These are phyloP conservation scores for Archivesica marissinica DNA, from an alignment of 1,140 invertebrate species.

Conservation along the genomic window DNA sequence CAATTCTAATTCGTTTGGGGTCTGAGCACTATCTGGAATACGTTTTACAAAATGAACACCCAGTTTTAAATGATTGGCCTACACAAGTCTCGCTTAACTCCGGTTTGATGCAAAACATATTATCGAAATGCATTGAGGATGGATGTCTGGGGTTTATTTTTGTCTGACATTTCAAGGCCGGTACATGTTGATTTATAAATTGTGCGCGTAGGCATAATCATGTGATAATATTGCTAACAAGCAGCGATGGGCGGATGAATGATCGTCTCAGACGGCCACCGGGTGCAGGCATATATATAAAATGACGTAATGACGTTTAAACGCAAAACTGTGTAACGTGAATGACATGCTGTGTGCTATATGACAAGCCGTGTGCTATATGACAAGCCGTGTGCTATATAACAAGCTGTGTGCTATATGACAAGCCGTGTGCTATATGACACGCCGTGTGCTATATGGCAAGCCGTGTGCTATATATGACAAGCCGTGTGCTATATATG, in stretches of 20 bases:
- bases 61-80: not conserved
- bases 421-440: no score
- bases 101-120: not conserved
- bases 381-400: no score
- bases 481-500: no score
- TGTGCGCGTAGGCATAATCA: slow-evolving; percentile 8
- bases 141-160: not conserved
- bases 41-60: not conserved
- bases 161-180: slow-evolving; percentile 25
- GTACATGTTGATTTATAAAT: not conserved
- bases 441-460: no score
- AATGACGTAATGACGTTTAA: no score
- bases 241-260: not conserved
- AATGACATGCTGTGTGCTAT: no score
- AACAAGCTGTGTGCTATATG: no score
- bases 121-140: slow-evolving; percentile 19
- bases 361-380: no score
- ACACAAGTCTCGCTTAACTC: not conserved
- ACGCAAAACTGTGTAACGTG: no score
- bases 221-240: slow-evolving; percentile 9
- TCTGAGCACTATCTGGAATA: no score
- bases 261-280: not conserved
- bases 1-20: no score
- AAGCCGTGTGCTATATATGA: no score
- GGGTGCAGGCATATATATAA: not conserved